Base-by-base conservation (phyloP, 2,797 vertebrate species). In the Micromesistius poutassou region DNA sequence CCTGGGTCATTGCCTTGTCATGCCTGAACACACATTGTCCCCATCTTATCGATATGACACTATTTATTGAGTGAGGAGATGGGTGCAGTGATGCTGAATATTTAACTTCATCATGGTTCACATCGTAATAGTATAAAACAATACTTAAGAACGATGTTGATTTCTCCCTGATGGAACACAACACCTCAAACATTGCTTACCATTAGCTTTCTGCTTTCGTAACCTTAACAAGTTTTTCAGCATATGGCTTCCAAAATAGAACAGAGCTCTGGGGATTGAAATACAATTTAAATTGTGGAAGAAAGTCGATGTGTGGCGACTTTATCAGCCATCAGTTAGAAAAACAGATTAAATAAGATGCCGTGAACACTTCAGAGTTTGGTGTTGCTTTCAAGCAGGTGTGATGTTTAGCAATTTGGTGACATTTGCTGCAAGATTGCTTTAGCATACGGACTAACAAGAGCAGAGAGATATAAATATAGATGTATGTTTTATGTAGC, bases 311-410 rank as follows among this genome's bases (percentile, higher is more conserved):
- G 70, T 68, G 77, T 86, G 74, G 77, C 76, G 84, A 81, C 78
- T 73, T 79, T 74, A 77, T 78, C 30, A 85, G 79, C 77, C 85
- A 85, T 87, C 78, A 78, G 38, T 78, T 74, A 73, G 75, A 81
- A 73, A 82, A 81, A 85, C 66, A 77, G 78, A 80, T 75, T 40
- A 83, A 87, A 86, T 78, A 50, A 75, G 80, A 70, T 33, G 75
- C 71, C 75, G 80, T 80, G 55, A 81, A 71, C 38, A 46, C 55
- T 88, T 88, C 81, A 79, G 79, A 38, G 71, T 71, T 77, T 68
- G 70, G 66, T 38, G 81, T 80, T 74, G 81, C 71, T 81, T 78
- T 85, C 73, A 84, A 83, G 78, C 85, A 80, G 78, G 76, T 77
- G 75, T 81, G 74, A 62, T 62, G 22, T 25, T 8, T 62, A 62